phyloP scores from a whole-genome alignment of 64 coral and sea anemone genomes.

The Actinia tenebrosa region DNA sequence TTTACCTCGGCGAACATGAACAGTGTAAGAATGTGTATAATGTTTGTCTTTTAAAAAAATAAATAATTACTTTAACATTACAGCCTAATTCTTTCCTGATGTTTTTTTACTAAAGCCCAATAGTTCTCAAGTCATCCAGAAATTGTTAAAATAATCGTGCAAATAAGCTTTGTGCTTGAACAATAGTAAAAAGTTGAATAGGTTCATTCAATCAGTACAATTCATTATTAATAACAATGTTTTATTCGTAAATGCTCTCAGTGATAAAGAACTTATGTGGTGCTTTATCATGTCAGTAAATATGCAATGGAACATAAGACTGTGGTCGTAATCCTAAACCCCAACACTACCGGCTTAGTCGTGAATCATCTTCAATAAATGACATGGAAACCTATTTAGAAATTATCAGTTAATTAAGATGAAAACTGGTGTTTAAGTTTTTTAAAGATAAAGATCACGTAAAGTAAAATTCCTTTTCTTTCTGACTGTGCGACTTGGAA shows the following conservation, averaged over 20 bases:
- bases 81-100: too few species aligned
- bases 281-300: not conserved
- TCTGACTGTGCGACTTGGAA: too few species aligned
- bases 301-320: not conserved
- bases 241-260: not conserved
- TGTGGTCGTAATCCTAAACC: not conserved
- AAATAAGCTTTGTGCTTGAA: not conserved
- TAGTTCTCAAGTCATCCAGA: not conserved
- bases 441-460: too few species aligned
- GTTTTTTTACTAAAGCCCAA: too few species aligned
- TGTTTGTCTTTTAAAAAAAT: too few species aligned
- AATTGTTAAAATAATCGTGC: not conserved
- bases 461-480: too few species aligned
- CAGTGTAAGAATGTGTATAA: too few species aligned
- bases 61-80: not conserved
- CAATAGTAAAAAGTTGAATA: not conserved
- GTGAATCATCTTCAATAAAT: not conserved
- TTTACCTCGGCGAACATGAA: too few species aligned
- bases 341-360: not conserved
- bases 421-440: too few species aligned
- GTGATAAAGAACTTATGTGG: not conserved
- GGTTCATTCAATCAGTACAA: not conserved
- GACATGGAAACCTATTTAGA: too few species aligned
- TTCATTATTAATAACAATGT: not conserved
- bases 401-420: too few species aligned